These are phyloP conservation scores for Centroberyx gerrardi DNA, from an alignment of 2,797 vertebrate species.

Conservation along the genomic window DNA sequence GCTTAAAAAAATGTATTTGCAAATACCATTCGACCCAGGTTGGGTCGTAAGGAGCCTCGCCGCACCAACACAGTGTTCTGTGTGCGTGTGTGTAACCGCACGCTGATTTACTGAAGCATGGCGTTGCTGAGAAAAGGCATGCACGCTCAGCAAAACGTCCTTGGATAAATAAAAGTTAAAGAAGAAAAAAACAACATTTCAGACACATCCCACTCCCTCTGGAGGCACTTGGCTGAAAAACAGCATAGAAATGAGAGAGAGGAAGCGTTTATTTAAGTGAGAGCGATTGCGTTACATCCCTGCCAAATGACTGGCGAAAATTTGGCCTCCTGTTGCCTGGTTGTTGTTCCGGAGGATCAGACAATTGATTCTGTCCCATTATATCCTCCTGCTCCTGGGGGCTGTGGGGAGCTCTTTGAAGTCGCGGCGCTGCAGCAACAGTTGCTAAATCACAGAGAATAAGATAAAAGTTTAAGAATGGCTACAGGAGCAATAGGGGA, in stretches of 20 bases:
- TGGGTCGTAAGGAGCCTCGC: neutral
- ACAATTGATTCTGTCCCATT: constrained; percentile 60
- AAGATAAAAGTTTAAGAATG: constrained; percentile 52
- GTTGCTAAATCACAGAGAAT: constrained; percentile 61
- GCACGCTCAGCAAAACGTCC: constrained; percentile 33
- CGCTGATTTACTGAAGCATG: neutral
- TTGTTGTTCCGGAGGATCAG: constrained; percentile 55
- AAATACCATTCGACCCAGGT: neutral
- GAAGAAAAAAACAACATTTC: constrained; percentile 13
- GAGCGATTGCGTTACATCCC: constrained; percentile 17
- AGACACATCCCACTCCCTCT: constrained; percentile 36
- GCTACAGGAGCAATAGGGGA: constrained; percentile 44
- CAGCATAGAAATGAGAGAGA: constrained; percentile 26
- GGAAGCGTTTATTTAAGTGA: constrained; percentile 56
- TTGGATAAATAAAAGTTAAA: neutral
- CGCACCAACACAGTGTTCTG: neutral
- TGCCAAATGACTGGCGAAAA: constrained; percentile 30
- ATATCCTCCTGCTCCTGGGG: constrained; percentile 47
- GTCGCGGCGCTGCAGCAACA: constrained; percentile 32
- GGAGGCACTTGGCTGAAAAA: constrained; percentile 37
- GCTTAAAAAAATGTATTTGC: neutral
- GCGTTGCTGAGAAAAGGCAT: constrained; percentile 5
- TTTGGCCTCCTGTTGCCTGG: constrained; percentile 30
- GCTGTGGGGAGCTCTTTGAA: constrained; percentile 63
- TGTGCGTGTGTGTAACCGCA: neutral